These are phyloP conservation scores for Recurvirostra avosetta DNA, from an alignment of 2,113 vertebrate genomes.

Conservation along the genomic window DNA sequence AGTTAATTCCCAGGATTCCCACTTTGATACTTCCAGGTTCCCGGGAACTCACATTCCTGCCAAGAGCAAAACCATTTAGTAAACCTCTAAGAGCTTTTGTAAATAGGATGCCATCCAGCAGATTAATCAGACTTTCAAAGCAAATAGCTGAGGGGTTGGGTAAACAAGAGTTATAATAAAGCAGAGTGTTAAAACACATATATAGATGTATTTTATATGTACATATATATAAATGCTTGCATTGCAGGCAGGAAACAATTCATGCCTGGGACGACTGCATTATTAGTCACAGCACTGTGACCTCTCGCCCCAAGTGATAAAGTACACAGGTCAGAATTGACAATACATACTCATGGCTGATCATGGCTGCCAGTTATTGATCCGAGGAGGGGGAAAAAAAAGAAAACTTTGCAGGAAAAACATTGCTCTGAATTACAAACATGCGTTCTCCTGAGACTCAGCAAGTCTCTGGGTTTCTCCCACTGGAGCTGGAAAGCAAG, in stretches of 20 bases:
- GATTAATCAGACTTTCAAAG: slow-evolving; percentile 55
- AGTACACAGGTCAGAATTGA: slow-evolving; percentile 81
- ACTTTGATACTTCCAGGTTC: slow-evolving; percentile 19
- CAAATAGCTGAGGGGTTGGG: slow-evolving; percentile 40
- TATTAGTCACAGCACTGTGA: slow-evolving; percentile 71
- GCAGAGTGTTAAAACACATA: not conserved
- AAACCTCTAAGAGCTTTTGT: slow-evolving; percentile 42
- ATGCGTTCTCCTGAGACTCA: slow-evolving; percentile 83
- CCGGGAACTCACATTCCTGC: not conserved
- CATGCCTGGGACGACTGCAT: slow-evolving; percentile 57
- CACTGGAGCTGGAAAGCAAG: slow-evolving; percentile 75
- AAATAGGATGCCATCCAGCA: slow-evolving; percentile 36
- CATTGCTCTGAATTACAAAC: slow-evolving; percentile 93
- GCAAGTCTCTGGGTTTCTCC: slow-evolving; percentile 70
- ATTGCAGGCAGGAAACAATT: slow-evolving; percentile 64
- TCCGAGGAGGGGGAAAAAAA: slow-evolving; percentile 68
- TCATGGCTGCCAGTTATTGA: slow-evolving; percentile 86
- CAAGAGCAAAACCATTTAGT: slow-evolving; percentile 33
- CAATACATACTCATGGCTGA: slow-evolving; percentile 80
- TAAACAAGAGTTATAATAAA: slow-evolving; percentile 47
- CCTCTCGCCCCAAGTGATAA: slow-evolving; percentile 77
- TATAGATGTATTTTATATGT: not conserved
- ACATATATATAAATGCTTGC: not conserved
- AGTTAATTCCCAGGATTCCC: slow-evolving; percentile 22
- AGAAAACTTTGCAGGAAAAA: slow-evolving; percentile 79